Evolutionary conservation across 2,113 vertebrate species (phyloP).

Genomic region (Scalopus aquaticus): DNA sequence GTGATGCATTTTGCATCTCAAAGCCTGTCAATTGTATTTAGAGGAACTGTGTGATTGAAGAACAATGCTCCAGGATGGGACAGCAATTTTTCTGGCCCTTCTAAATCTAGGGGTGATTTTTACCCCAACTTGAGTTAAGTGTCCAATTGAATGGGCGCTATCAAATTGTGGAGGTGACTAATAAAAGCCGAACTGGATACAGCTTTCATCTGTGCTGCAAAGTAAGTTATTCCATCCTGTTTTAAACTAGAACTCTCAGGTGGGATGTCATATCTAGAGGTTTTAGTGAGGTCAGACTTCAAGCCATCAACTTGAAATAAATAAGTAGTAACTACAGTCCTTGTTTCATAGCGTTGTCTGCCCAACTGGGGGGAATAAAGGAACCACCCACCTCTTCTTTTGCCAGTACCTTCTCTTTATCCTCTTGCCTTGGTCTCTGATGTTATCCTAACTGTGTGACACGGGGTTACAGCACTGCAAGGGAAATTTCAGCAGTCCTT

Average conservation of each 20-base stretch:
- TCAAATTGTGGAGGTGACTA: slow-evolving; percentile 72
- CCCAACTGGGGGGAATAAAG: slow-evolving; percentile 72
- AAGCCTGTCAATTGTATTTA: slow-evolving; percentile 86
- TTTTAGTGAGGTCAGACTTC: slow-evolving; percentile 75
- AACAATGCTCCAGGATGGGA: slow-evolving; percentile 78
- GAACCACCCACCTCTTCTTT: slow-evolving; percentile 65
- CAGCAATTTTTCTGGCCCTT: slow-evolving; percentile 81
- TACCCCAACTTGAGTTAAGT: slow-evolving; percentile 68
- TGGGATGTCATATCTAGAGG: slow-evolving; percentile 64
- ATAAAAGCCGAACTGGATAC: slow-evolving; percentile 73
- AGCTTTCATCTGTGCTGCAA: slow-evolving; percentile 63
- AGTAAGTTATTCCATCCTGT: slow-evolving; percentile 44
- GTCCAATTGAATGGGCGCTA: slow-evolving; percentile 74
- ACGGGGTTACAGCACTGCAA: slow-evolving; percentile 44
- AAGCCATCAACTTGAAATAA: slow-evolving; percentile 67
- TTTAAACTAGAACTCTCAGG: slow-evolving; percentile 67
- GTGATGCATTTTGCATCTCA: slow-evolving; percentile 84
- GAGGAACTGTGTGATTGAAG: slow-evolving; percentile 84
- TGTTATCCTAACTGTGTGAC: slow-evolving; percentile 72
- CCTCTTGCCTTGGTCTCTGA: slow-evolving; percentile 70
- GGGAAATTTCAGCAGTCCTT: slow-evolving; percentile 62
- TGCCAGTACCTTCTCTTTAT: slow-evolving; percentile 51
- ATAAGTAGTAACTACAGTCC: slow-evolving; percentile 54
- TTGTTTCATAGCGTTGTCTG: slow-evolving; percentile 37
- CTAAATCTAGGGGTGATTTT: slow-evolving; percentile 77